Conservation (phyloP, 2,113 vertebrate species). For the Dolichallabes microphthalmus region DNA sequence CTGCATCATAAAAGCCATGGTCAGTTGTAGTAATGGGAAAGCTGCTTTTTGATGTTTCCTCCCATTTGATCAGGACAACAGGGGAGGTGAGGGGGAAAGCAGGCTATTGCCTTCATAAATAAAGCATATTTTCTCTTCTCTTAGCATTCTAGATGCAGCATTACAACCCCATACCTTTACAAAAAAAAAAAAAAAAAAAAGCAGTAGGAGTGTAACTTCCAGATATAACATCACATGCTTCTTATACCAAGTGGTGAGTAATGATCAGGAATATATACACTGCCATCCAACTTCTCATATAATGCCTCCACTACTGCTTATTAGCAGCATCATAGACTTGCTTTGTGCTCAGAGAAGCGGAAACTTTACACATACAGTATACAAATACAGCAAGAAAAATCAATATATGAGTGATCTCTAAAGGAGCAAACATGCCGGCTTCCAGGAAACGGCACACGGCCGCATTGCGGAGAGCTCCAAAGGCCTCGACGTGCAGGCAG, state of each 20-base stretch:
- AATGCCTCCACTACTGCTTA: background rate
- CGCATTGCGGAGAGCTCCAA: slow-evolving; percentile 62
- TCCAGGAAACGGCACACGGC: slow-evolving; percentile 41
- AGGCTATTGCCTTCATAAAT: slow-evolving; percentile 16
- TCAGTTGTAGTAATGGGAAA: slow-evolving; percentile 11
- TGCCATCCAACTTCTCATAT: background rate
- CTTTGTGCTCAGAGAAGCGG: slow-evolving; percentile 18
- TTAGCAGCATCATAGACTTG: slow-evolving; percentile 12
- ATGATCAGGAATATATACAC: background rate
- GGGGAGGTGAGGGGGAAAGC: background rate
- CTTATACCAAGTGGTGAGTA: background rate
- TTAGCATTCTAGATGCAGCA: background rate
- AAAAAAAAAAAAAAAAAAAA: background rate
- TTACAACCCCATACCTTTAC: background rate
- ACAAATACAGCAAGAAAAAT: slow-evolving; percentile 12
- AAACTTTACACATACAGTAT: slow-evolving; percentile 35
- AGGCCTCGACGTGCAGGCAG: slow-evolving; percentile 56
- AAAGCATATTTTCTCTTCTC: slow-evolving; percentile 2
- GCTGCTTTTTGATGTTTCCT: slow-evolving; percentile 28
- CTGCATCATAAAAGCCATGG: slow-evolving; percentile 15
- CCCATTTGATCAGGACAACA: slow-evolving; percentile 30
- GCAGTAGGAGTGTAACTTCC: background rate
- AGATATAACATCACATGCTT: background rate
- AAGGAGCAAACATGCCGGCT: slow-evolving; percentile 20
- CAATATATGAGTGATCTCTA: slow-evolving; percentile 36